phyloP scores from a whole-genome alignment of 1,140 invertebrate species.

The Polypedilum vanderplanki region DNA sequence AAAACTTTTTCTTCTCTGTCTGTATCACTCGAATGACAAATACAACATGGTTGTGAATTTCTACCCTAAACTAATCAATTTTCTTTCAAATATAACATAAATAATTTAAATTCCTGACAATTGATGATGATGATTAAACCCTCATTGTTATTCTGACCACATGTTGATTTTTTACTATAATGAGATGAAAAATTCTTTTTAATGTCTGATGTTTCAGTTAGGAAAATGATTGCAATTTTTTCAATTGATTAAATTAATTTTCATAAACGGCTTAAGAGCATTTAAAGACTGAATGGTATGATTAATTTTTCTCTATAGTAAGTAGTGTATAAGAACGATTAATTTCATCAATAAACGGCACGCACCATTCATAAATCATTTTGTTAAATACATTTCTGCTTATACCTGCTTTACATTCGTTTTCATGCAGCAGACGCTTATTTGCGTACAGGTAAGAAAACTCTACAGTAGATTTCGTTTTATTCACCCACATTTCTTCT shows the following conservation, averaged over 20 bases:
- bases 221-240: background rate
- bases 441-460: background rate
- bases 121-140: background rate
- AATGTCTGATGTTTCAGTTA: background rate
- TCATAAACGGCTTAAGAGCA: background rate
- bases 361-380: constrained; percentile 17
- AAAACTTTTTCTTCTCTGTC: background rate
- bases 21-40: too few relatives aligned
- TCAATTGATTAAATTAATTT: background rate
- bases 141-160: background rate
- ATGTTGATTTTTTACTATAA: background rate
- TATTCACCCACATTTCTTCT: background rate
- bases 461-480: background rate
- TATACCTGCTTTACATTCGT: background rate
- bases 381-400: background rate
- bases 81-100: too few relatives aligned
- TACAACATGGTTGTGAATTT: background rate
- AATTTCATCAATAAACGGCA: constrained; percentile 7
- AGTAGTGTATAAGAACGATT: background rate
- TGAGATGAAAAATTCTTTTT: background rate
- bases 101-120: background rate
- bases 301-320: background rate
- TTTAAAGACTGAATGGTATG: background rate
- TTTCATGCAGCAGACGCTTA: background rate
- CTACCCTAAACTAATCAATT: too few relatives aligned